A percentile compares a stretch with the other conserved stretches of the same genome.
phyloP scores from a whole-genome alignment of 2,797 vertebrate species.

The Thunnus albacares region DNA sequence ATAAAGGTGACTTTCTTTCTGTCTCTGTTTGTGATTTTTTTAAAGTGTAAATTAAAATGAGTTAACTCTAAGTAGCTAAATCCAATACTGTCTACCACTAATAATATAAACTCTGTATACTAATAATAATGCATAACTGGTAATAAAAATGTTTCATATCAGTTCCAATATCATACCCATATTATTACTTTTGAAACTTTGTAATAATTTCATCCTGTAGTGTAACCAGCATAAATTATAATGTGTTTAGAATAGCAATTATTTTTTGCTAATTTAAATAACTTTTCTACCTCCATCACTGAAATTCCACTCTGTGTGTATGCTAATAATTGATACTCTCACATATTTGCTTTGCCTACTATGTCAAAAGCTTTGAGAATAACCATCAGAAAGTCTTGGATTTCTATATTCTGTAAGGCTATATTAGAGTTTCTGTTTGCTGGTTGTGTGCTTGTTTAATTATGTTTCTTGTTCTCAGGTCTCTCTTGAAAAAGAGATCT shows the following conservation, averaged over 20 bases:
- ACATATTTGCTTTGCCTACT: not conserved
- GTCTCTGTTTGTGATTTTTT: conserved; percentile 51
- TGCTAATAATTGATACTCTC: not conserved
- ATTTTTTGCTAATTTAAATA: too few species aligned
- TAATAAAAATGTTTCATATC: not conserved
- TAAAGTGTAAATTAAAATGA: conserved; percentile 14
- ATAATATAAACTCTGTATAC: not conserved
- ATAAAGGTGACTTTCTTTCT: conserved; percentile 99
- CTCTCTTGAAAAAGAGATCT: too few species aligned
- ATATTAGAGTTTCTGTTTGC: not conserved
- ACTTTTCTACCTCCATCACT: too few species aligned
- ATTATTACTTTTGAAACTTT: not conserved
- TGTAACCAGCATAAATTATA: too few species aligned
- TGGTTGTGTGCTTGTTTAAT: too few species aligned
- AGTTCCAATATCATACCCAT: conserved; percentile 4
- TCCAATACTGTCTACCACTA: not conserved
- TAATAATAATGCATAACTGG: not conserved
- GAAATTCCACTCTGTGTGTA: too few species aligned
- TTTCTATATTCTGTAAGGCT: not conserved
- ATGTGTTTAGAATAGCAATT: too few species aligned
- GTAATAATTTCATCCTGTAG: not conserved
- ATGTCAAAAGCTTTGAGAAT: too few species aligned
- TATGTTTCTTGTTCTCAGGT: too few species aligned
- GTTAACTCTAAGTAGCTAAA: not conserved
- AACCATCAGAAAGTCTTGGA: too few species aligned